phyloP scores from a whole-genome alignment of 2,797 vertebrate genomes.

The Neopelma chrysocephalum region DNA sequence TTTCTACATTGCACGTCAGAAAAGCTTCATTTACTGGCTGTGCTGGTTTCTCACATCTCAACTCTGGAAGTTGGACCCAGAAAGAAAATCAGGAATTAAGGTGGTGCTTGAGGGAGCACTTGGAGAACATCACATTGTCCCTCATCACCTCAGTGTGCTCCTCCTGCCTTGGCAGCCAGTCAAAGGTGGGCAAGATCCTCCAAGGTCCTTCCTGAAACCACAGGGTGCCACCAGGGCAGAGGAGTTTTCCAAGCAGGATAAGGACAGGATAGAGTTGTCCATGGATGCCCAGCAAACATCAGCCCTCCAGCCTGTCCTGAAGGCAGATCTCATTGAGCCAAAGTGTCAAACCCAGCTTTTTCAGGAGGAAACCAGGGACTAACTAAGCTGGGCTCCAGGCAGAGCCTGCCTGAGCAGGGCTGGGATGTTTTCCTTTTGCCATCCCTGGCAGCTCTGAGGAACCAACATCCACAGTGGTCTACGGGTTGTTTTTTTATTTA shows the following conservation, averaged over 20 bases:
- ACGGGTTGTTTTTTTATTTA: not conserved
- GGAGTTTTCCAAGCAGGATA: not conserved
- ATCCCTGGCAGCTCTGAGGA: not conserved
- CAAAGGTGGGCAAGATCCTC: not conserved
- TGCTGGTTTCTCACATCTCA: not conserved
- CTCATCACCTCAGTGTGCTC: not conserved
- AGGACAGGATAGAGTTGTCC: not conserved
- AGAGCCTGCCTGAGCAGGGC: not conserved
- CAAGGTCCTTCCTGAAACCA: not conserved
- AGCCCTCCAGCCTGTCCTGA: not conserved
- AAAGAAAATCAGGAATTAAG: not conserved
- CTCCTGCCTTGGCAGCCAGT: not conserved
- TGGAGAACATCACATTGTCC: rapidly evolving
- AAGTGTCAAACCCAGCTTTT: not conserved
- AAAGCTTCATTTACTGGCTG: not conserved
- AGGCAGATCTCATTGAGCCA: not conserved
- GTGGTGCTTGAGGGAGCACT: rapidly evolving
- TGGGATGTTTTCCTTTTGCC: not conserved
- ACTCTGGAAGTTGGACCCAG: not conserved
- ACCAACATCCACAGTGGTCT: not conserved
- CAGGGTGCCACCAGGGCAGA: not conserved
- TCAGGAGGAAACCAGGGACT: not conserved
- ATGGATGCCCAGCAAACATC: not conserved
- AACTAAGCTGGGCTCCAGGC: not conserved
- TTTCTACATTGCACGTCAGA: not conserved